phyloP scores from a whole-genome alignment of 2,797 vertebrate genomes.

The Valencia hispanica region DNA sequence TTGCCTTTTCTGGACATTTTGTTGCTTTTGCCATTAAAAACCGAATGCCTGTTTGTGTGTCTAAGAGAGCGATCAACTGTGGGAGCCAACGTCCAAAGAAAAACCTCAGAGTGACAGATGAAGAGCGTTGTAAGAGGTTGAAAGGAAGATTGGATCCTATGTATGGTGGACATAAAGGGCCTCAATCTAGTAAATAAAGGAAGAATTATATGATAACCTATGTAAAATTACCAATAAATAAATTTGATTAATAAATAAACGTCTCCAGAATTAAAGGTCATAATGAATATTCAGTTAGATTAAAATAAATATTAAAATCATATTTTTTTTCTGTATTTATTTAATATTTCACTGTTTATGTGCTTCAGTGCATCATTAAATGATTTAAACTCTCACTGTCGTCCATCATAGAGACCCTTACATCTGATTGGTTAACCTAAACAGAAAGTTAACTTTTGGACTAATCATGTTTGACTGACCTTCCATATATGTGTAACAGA shows the following conservation, averaged over 20 bases:
- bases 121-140: not conserved
- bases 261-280: not conserved
- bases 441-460: not conserved
- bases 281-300: not conserved
- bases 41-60: conserved; percentile 32
- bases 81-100: conserved; percentile 14
- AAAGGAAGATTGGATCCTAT: not conserved
- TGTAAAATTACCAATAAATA: not conserved
- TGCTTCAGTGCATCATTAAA: not conserved
- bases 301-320: not conserved
- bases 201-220: not conserved
- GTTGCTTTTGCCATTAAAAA: conserved; percentile 49
- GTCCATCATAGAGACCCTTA: not conserved
- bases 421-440: not conserved
- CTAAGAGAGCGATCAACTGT: not conserved
- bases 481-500: too few relatives aligned
- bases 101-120: not conserved
- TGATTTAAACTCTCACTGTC: not conserved
- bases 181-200: not conserved
- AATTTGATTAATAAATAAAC: not conserved
- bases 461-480: too few relatives aligned
- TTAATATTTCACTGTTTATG: not conserved
- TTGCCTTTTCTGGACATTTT: conserved; percentile 60
- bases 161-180: not conserved
- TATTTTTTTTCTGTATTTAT: not conserved